Conservation (phyloP, 1,140 invertebrate genomes). For the Prorops nasuta region DNA sequence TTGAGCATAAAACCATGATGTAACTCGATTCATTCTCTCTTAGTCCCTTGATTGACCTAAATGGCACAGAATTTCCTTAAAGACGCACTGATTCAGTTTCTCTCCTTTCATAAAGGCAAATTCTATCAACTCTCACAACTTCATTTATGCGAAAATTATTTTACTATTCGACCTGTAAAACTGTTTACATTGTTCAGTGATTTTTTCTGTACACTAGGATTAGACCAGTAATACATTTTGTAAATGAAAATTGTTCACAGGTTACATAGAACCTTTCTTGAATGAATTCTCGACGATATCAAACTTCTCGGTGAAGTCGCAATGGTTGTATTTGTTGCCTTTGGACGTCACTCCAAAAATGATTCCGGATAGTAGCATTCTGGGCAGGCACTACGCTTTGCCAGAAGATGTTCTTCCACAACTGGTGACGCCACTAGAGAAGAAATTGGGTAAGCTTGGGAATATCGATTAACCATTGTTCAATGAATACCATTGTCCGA, state of each 20-base stretch:
- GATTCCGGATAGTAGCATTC: conserved; percentile 52
- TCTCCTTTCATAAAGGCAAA: too few species aligned
- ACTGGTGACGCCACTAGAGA: conserved; percentile 79
- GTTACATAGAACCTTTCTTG: conserved; percentile 72
- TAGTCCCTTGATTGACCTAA: background rate
- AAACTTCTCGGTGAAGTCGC: conserved; percentile 79
- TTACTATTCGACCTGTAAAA: too few species aligned
- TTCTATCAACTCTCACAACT: too few species aligned
- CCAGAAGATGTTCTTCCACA: conserved; percentile 66
- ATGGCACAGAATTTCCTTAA: too few species aligned
- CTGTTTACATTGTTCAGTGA: background rate
- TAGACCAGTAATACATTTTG: too few species aligned
- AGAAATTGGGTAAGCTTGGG: conserved; percentile 67
- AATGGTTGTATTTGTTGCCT: conserved; percentile 83
- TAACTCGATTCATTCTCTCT: background rate
- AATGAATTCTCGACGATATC: conserved; percentile 66
- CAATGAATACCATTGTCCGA: too few species aligned
- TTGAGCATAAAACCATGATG: background rate
- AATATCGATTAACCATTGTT: too few species aligned
- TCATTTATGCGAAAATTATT: too few species aligned
- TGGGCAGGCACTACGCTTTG: conserved; percentile 62
- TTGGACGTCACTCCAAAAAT: conserved; percentile 68
- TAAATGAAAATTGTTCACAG: too few species aligned
- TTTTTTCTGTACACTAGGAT: too few species aligned
- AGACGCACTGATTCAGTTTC: too few species aligned